Conservation (phyloP, 2,113 vertebrate species). For the Danio rerio region GRCz12tu NC_133193.1:42724501-42725000, state of each 20-base stretch:
- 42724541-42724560: not conserved
- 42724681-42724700: not conserved
- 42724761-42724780: not conserved
- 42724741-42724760: not conserved
- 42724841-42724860: too few relatives aligned
- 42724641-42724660: not conserved
- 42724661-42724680: not conserved
- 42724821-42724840: too few relatives aligned
- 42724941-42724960: too few relatives aligned
- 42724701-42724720: too few relatives aligned
- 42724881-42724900: too few relatives aligned
- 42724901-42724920: too few relatives aligned
- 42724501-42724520: not conserved
- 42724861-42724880: too few relatives aligned
- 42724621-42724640: not conserved
- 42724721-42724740: not conserved
- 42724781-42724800: not conserved
- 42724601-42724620: not conserved
- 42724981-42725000: too few relatives aligned
- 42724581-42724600: not conserved
- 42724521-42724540: constrained; percentile 22
- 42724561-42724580: not conserved
- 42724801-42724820: too few relatives aligned
- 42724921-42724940: too few relatives aligned
- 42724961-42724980: too few relatives aligned